Evolutionary conservation across 2,113 vertebrate genomes (phyloP).

Genomic region (Sprattus sprattus): DNA sequence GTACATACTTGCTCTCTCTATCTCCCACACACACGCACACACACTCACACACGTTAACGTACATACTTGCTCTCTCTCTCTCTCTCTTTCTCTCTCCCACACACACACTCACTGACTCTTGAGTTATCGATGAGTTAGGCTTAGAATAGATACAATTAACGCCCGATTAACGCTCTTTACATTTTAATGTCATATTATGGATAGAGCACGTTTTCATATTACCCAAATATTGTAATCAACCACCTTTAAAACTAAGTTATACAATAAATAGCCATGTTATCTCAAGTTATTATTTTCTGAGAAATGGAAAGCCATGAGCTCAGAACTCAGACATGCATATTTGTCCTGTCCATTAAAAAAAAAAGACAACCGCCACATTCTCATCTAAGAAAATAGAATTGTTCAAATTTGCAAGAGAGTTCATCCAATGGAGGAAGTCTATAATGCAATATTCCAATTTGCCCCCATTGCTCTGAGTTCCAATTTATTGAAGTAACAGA

Average conservation of each 20-base stretch:
- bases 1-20: not conserved
- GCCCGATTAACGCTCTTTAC: not conserved
- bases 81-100: not conserved
- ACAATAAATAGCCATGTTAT: conserved; percentile 39
- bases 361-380: conserved; percentile 86
- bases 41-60: not conserved
- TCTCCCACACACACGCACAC: too few relatives aligned
- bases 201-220: not conserved
- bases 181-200: not conserved
- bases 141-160: not conserved
- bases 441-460: conserved; percentile 91
- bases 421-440: conserved; percentile 80
- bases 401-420: conserved; percentile 83
- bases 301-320: conserved; percentile 65
- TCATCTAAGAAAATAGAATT: conserved; percentile 80
- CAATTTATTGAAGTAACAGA: conserved; percentile 99
- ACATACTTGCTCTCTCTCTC: not conserved
- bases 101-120: not conserved
- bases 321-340: conserved; percentile 77
- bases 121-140: not conserved
- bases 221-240: conserved; percentile 33
- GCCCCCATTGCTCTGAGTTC: conserved; percentile 78
- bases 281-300: conserved; percentile 66
- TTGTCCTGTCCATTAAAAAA: conserved; percentile 86
- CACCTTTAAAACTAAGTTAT: conserved; percentile 40